A percentile compares a stretch with the other conserved stretches of the same genome.
These are phyloP conservation scores for Xenus cinereus DNA, from an alignment of 2,113 vertebrate genomes.

Conservation along the genomic window DNA sequence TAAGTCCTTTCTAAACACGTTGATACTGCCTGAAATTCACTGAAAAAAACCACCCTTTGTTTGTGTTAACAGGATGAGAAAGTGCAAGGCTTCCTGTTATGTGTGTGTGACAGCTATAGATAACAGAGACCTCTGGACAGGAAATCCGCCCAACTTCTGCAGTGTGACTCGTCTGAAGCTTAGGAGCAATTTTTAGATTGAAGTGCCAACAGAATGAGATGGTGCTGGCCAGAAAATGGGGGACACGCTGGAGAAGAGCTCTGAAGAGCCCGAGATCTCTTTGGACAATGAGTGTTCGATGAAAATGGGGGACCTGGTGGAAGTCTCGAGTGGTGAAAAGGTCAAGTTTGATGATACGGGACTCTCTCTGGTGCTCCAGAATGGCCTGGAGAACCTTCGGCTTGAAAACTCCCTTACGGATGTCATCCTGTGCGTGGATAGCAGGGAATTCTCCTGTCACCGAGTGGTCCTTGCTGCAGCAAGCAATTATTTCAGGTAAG, in stretches of 20 bases:
- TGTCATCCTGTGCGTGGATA: constrained; percentile 85
- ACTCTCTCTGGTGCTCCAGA: constrained; percentile 87
- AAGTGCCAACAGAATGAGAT: constrained; percentile 62
- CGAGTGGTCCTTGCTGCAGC: constrained; percentile 91
- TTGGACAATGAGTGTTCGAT: constrained; percentile 49
- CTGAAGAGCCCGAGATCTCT: constrained; percentile 68
- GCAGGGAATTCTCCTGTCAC: constrained; percentile 89
- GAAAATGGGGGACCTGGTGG: constrained; percentile 69
- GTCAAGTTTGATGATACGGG: constrained; percentile 85
- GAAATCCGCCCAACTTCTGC: constrained; percentile 82
- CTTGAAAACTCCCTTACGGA: constrained; percentile 90
- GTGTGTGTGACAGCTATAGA: constrained; percentile 81
- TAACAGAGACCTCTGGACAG: constrained; percentile 80
- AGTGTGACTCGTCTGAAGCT: constrained; percentile 69
- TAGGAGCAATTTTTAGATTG: constrained; percentile 62
- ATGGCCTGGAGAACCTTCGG: constrained; percentile 87
- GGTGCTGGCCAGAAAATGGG: constrained; percentile 77
- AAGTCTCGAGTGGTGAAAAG: constrained; percentile 71
- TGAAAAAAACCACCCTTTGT: constrained; percentile 53
- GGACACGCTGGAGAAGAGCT: constrained; percentile 83
- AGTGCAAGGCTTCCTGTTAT: constrained; percentile 87
- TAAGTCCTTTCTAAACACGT: constrained; percentile 46
- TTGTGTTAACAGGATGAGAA: constrained; percentile 83
- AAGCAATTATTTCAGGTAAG: constrained; percentile 97
- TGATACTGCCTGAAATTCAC: constrained; percentile 57